phyloP scores from a whole-genome alignment of 1,140 invertebrate species.

The Drosophila orosa region DNA sequence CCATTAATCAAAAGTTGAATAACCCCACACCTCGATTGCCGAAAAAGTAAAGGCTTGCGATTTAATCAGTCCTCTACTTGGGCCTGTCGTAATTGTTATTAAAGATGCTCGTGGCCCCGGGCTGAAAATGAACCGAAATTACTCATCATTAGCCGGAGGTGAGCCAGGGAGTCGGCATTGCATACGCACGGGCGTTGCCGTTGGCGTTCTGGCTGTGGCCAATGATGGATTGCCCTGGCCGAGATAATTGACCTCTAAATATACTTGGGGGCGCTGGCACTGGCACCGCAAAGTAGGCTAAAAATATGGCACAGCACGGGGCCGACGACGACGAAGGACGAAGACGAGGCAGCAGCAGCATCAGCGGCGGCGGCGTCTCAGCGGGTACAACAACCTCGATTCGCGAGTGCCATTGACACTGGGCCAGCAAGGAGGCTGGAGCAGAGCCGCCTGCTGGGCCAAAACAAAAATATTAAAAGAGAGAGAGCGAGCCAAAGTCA shows the following conservation, averaged over 20 bases:
- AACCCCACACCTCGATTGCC: constrained; percentile 29
- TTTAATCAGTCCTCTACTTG: constrained; percentile 38
- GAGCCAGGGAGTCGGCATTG: constrained; percentile 23
- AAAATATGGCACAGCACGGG: constrained; percentile 70
- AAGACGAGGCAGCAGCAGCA: constrained; percentile 1
- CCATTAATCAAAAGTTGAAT: constrained; percentile 80
- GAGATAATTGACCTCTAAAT: constrained; percentile 78
- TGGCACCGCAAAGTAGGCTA: constrained; percentile 75
- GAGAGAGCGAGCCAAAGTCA: constrained; percentile 54
- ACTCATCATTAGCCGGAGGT: constrained; percentile 65
- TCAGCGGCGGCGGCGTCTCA: constrained; percentile 12
- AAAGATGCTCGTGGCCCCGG: constrained; percentile 52
- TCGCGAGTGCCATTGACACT: constrained; percentile 75
- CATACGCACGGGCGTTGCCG: constrained; percentile 66
- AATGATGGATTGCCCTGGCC: constrained; percentile 66
- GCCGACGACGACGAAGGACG: constrained; percentile 16
- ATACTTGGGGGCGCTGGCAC: constrained; percentile 55
- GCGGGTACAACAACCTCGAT: constrained; percentile 68
- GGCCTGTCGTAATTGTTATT: constrained; percentile 53
- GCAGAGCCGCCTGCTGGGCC: constrained; percentile 33
- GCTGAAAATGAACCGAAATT: constrained; percentile 58
- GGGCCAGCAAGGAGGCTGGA: constrained; percentile 48
- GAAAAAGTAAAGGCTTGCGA: constrained; percentile 46
- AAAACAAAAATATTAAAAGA: constrained; percentile 40
- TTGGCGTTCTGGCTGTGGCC: constrained; percentile 6